Evolutionary conservation across 2,113 vertebrate genomes (phyloP).

Genomic region (Atrichornis clamosus): DNA sequence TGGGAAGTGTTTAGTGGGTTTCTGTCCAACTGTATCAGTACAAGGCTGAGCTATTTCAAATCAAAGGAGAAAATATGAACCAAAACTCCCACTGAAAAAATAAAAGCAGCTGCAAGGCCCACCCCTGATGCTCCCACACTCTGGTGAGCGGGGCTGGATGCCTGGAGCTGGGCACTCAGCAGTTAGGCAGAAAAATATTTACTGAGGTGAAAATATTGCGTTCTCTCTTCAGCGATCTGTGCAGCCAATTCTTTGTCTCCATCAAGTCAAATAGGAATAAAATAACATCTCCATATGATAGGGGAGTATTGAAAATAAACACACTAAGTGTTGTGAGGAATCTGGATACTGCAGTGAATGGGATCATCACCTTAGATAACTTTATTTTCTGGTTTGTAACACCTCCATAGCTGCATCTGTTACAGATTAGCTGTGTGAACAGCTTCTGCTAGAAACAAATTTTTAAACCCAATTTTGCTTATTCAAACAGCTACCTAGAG

Average conservation of each 20-base stretch:
- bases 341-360: not conserved
- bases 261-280: not conserved
- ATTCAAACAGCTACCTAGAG: not conserved
- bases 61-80: not conserved
- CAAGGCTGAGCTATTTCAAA: slow-evolving; percentile 27
- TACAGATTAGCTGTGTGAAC: not conserved
- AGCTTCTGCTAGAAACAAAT: not conserved
- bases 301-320: not conserved
- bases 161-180: not conserved
- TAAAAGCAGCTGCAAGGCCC: not conserved
- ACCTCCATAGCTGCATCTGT: not conserved
- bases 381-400: not conserved
- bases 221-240: not conserved
- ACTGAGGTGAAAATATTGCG: not conserved
- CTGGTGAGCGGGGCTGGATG: not conserved
- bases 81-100: not conserved
- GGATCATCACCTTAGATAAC: not conserved
- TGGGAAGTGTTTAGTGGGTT: not conserved
- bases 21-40: slow-evolving; percentile 7
- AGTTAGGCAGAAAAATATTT: not conserved
- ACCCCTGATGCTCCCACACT: not conserved
- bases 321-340: not conserved
- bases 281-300: not conserved
- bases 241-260: not conserved
- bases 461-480: not conserved